Conservation (phyloP, 1,140 invertebrate genomes). For the Zaprionus ghesquierei region DNA sequence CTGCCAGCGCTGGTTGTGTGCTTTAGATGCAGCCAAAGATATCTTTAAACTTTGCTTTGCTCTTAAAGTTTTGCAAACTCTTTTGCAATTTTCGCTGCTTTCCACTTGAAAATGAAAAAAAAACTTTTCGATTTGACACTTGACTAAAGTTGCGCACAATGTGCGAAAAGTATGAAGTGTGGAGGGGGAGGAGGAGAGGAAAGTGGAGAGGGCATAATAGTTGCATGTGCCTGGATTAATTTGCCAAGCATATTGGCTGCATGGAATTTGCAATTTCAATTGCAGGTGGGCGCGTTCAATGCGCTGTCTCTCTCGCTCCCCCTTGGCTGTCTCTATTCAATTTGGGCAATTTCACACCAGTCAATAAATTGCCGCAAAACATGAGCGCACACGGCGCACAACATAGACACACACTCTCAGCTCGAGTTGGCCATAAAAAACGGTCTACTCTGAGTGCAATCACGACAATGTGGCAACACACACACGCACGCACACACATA, state of each 20-base stretch:
- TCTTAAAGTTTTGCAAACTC: neutral
- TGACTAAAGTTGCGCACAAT: conserved; percentile 46
- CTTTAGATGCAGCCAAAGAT: neutral
- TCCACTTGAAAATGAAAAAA: conserved; percentile 46
- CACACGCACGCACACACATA: neutral
- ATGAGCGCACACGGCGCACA: conserved; percentile 26
- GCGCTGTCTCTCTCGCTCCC: neutral
- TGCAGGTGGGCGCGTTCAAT: conserved; percentile 14
- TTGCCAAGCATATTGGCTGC: neutral
- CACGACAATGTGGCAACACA: conserved; percentile 8
- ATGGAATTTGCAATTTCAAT: conserved; percentile 58
- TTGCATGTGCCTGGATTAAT: neutral
- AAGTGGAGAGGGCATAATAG: too few species aligned
- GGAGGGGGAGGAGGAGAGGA: neutral
- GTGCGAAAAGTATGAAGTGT: neutral
- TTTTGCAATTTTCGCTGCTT: neutral
- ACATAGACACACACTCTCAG: neutral
- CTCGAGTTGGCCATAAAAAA: neutral
- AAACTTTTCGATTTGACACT: conserved; percentile 68
- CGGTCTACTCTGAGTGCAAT: conserved; percentile 16
- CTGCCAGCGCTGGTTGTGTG: neutral
- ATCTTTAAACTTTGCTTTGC: neutral
- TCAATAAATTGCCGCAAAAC: conserved; percentile 69
- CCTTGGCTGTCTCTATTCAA: conserved; percentile 50
- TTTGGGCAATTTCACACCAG: conserved; percentile 64